Percentiles rank a stretch among this genome's conserved stretches.
Conservation (phyloP, 1,140 invertebrate genomes). For the Neodiprion lecontei region DNA sequence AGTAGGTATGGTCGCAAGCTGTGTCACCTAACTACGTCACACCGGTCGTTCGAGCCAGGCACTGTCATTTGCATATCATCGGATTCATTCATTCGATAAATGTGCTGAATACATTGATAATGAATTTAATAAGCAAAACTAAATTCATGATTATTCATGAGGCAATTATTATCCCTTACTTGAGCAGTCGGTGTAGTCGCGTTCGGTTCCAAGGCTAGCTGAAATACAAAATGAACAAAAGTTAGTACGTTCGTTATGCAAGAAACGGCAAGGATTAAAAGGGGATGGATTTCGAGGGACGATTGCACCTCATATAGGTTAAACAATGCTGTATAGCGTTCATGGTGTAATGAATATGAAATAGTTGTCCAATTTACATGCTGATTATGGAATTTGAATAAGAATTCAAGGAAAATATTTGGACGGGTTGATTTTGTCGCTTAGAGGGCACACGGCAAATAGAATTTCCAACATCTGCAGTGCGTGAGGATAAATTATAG, state of each 20-base stretch:
- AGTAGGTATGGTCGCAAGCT: no score
- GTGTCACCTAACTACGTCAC: no score
- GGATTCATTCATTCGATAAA: constrained; percentile 48
- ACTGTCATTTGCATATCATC: constrained; percentile 25
- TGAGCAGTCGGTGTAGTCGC: constrained; percentile 37
- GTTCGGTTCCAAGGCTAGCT: constrained; percentile 17
- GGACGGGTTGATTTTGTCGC: not conserved
- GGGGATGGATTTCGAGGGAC: no score
- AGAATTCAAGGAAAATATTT: constrained; percentile 3
- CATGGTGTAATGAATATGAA: no score
- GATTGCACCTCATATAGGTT: no score
- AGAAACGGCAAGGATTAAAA: no score
- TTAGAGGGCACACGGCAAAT: not conserved
- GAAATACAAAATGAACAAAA: no score
- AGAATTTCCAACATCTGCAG: not conserved
- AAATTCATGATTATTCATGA: constrained; percentile 48
- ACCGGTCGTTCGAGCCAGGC: no score
- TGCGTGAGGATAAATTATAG: not conserved
- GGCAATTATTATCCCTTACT: constrained; percentile 43
- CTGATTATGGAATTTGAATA: not conserved
- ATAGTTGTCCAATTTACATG: no score
- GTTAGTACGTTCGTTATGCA: no score
- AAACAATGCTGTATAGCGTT: no score
- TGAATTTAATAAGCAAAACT: constrained; percentile 50
- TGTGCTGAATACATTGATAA: constrained; percentile 54